Evolutionary conservation across 2,888 invertebrate species (phyloP).

Genomic region (Zaprionus obscuricornis): DNA sequence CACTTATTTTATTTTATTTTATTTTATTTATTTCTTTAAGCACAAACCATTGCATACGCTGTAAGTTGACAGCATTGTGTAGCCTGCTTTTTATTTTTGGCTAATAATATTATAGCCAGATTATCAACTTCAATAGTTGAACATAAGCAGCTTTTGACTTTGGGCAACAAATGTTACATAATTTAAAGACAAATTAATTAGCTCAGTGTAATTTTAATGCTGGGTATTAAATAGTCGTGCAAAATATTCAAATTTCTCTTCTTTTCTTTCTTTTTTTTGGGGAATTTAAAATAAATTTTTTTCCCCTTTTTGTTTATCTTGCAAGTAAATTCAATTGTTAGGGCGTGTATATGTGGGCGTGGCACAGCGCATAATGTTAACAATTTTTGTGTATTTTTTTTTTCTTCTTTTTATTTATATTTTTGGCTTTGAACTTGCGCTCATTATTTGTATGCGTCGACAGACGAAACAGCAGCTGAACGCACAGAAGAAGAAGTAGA

Average conservation of each 20-base stretch:
- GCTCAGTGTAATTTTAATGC: too few species aligned
- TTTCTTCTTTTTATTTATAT: conserved; percentile 78
- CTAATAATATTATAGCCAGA: too few species aligned
- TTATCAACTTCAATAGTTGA: too few species aligned
- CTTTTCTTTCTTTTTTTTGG: conserved; percentile 15
- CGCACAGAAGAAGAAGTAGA: conserved; percentile 2
- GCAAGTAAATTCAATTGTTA: conserved; percentile 66
- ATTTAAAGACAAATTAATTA: too few species aligned
- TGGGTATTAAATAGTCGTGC: conserved; percentile 14
- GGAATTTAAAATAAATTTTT: conserved; percentile 37
- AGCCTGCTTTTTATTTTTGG: conserved; percentile 7
- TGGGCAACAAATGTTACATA: too few species aligned
- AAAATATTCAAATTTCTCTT: background rate
- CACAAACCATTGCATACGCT: conserved; percentile 15
- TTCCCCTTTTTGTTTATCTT: conserved; percentile 27
- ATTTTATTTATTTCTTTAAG: conserved; percentile 18
- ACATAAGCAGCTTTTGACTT: too few species aligned
- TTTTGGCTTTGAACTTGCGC: conserved; percentile 74
- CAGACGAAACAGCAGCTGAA: conserved; percentile 25
- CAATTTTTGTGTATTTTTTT: too few species aligned
- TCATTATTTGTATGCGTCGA: conserved; percentile 63
- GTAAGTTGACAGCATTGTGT: background rate
- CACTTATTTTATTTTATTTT: conserved; percentile 5
- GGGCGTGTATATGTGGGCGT: conserved; percentile 58
- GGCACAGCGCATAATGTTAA: conserved; percentile 64